Percentiles rank a stretch among this genome's conserved stretches.
These are phyloP conservation scores for Pteronura brasiliensis DNA, from an alignment of 2,113 vertebrate genomes.

Conservation along the genomic window DNA sequence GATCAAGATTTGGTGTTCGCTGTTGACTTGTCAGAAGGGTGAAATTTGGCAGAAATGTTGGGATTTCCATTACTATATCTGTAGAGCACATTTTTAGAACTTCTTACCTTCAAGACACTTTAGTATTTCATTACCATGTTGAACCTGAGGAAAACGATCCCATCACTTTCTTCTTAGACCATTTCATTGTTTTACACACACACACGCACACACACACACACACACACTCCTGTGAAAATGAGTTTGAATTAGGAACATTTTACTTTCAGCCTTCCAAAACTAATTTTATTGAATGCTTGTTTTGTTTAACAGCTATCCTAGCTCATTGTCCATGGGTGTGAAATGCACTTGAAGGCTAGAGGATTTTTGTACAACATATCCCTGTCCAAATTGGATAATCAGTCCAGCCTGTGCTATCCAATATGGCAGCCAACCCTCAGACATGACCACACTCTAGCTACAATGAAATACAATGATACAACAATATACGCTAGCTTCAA, in stretches of 20 bases:
- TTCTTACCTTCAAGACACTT: not conserved
- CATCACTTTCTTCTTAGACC: not conserved
- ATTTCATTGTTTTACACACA: not conserved
- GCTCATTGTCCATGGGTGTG: not conserved
- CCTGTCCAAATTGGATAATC: not conserved
- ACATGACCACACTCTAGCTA: not conserved
- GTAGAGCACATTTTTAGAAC: not conserved
- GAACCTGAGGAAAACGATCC: not conserved
- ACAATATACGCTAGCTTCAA: too few species aligned
- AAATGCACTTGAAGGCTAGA: not conserved
- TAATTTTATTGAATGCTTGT: not conserved
- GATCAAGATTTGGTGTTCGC: not conserved
- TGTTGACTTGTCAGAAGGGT: not conserved
- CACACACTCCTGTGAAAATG: not conserved
- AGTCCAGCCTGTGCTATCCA: not conserved
- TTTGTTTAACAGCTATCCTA: too few species aligned
- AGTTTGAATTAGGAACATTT: not conserved
- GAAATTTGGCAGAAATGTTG: not conserved
- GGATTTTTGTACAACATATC: not conserved
- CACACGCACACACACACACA: not conserved
- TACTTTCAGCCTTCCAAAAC: not conserved
- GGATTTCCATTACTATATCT: not conserved
- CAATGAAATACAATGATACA: not conserved
- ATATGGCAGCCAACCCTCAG: not conserved
- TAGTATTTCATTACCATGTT: too few species aligned